Percentiles rank a stretch among this genome's conserved stretches.
phyloP scores from a whole-genome alignment of 1,140 invertebrate genomes.

The Gryllus bimaculatus region DNA sequence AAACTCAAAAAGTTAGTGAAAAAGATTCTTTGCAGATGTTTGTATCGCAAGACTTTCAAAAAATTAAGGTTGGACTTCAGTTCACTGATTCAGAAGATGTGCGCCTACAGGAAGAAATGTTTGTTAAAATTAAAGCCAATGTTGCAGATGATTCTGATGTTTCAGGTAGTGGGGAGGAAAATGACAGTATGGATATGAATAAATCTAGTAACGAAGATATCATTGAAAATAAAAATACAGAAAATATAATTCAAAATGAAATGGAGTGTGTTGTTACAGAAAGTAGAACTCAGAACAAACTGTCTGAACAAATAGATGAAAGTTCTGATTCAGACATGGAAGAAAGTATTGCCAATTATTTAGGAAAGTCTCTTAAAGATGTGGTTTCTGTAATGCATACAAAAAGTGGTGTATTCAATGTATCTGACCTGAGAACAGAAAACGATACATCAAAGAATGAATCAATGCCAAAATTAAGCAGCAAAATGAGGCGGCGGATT shows the following conservation, averaged over 20 bases:
- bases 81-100: slow-evolving; percentile 58
- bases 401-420: neutral
- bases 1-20: slow-evolving; percentile 23
- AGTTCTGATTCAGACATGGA: neutral
- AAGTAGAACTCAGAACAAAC: neutral
- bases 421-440: neutral
- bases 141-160: too few species aligned
- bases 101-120: slow-evolving; percentile 35
- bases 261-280: neutral
- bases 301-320: neutral
- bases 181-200: neutral
- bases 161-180: too few species aligned
- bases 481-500: slow-evolving; percentile 63
- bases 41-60: slow-evolving; percentile 67
- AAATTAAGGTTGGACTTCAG: slow-evolving; percentile 63
- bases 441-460: neutral
- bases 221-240: neutral
- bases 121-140: too few species aligned
- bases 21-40: slow-evolving; percentile 28
- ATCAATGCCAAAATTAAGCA: slow-evolving; percentile 44
- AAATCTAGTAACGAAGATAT: too few species aligned
- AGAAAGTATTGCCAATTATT: neutral
- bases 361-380: too few species aligned
- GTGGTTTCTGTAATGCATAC: neutral
- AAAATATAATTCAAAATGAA: neutral